A percentile compares a stretch with the other conserved stretches of the same genome.
phyloP scores from a whole-genome alignment of 1,140 invertebrate species.

The Akabosia matsudoensis region DNA sequence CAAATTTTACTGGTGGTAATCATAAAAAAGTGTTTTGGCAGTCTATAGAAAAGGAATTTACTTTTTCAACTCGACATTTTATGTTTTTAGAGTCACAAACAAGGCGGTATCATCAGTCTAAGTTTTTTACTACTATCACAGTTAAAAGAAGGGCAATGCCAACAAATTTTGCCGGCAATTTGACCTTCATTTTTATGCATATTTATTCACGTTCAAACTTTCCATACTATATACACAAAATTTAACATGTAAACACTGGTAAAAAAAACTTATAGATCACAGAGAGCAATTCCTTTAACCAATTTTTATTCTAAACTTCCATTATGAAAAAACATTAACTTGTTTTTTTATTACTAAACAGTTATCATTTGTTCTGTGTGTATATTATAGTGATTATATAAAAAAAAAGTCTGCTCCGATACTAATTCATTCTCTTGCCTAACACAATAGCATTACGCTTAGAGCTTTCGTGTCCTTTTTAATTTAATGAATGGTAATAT shows the following conservation, averaged over 20 bases:
- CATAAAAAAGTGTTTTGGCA: too few relatives aligned
- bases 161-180: conserved; percentile 13
- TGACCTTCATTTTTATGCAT: conserved; percentile 8
- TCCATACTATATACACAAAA: neutral
- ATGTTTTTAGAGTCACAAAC: neutral
- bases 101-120: neutral
- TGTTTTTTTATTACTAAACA: neutral
- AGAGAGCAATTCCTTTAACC: too few relatives aligned
- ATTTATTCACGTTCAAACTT: neutral
- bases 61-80: too few relatives aligned
- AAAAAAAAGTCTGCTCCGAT: too few relatives aligned
- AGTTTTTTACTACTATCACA: too few relatives aligned
- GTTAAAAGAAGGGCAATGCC: neutral
- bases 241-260: too few relatives aligned
- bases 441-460: neutral
- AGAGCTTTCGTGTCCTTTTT: neutral
- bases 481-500: neutral
- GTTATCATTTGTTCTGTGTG: too few relatives aligned
- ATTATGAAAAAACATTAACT: neutral
- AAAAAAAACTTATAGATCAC: too few relatives aligned
- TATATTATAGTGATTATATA: too few relatives aligned
- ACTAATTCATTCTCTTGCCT: neutral
- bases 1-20: too few relatives aligned
- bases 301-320: neutral
- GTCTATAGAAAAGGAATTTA: too few relatives aligned